phyloP scores from a whole-genome alignment of 2,797 vertebrate genomes.

The Helicolenus hilgendorfi region DNA sequence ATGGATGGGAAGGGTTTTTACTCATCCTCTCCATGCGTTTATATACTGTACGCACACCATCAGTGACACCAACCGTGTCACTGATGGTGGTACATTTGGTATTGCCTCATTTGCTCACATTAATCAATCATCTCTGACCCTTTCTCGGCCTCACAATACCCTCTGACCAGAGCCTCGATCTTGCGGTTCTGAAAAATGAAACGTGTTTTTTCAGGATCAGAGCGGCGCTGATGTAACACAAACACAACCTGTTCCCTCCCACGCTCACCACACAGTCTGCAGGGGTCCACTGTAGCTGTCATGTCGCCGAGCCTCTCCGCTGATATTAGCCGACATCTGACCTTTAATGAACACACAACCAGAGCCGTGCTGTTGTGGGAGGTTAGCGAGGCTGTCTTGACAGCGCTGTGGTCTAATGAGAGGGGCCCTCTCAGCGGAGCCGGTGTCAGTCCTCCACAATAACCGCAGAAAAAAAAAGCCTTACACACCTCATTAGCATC shows the following conservation, averaged over 20 bases:
- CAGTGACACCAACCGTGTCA: not conserved
- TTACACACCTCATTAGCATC: conserved; percentile 79
- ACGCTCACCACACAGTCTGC: not conserved
- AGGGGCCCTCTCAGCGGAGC: conserved; percentile 32
- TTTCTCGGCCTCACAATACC: conserved; percentile 10
- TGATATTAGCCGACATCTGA: conserved; percentile 71
- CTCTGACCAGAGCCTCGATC: not conserved
- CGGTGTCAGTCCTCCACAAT: conserved; percentile 43
- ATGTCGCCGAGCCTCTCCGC: conserved; percentile 12
- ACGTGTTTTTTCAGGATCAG: not conserved
- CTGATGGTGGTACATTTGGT: not conserved
- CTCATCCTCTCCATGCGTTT: not conserved
- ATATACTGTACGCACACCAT: no score
- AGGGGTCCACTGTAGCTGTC: conserved; percentile 37
- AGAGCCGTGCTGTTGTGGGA: conserved; percentile 35
- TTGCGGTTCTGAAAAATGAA: conserved; percentile 24
- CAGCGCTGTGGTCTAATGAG: conserved; percentile 77
- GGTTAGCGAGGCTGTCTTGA: conserved; percentile 52
- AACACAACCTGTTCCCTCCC: not conserved
- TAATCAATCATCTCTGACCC: not conserved
- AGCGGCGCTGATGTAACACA: not conserved
- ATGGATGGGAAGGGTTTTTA: not conserved
- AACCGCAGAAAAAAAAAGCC: conserved; percentile 20
- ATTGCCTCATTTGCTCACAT: conserved; percentile 6
- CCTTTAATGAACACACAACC: conserved; percentile 73